phyloP scores from a whole-genome alignment of 2,888 invertebrate species.

The Chrysomela aeneicollis region DNA sequence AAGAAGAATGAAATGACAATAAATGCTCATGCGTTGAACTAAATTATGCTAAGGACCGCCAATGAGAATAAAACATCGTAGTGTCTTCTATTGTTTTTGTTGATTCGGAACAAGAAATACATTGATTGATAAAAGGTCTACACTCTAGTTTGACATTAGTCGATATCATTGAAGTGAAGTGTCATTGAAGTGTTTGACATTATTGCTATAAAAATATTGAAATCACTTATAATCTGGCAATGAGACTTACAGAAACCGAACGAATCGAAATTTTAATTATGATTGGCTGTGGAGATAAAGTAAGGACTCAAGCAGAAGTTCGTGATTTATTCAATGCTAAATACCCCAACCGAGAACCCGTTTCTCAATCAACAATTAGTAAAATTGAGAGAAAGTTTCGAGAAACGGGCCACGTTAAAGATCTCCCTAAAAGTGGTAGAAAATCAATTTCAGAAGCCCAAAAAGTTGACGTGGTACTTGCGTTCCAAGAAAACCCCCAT shows the following conservation, averaged over 20 bases:
- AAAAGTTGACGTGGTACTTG: constrained; percentile 17
- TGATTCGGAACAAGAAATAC: constrained; percentile 10
- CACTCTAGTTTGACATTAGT: constrained; percentile 12
- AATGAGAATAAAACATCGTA: constrained; percentile 16
- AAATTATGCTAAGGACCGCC: constrained; percentile 19
- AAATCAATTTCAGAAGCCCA: constrained; percentile 19
- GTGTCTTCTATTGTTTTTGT: constrained; percentile 12
- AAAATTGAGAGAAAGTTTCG: constrained; percentile 25
- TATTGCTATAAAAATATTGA: constrained; percentile 14
- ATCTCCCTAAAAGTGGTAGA: constrained; percentile 20
- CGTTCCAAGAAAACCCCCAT: constrained; percentile 20
- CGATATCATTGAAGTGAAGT: too few species aligned
- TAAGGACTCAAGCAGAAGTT: constrained; percentile 14
- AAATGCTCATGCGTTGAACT: constrained; percentile 21
- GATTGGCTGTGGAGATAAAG: constrained; percentile 23
- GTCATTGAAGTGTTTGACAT: constrained; percentile 15
- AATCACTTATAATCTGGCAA: constrained; percentile 15
- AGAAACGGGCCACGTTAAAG: constrained; percentile 5
- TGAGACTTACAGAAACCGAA: constrained; percentile 25
- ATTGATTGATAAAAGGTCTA: constrained; percentile 18
- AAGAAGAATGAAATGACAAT: constrained; percentile 19
- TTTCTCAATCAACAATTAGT: constrained; percentile 19
- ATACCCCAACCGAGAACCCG: constrained; percentile 24
- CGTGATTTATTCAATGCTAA: constrained; percentile 25
- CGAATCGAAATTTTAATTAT: constrained; percentile 26